Conservation (phyloP, 2,797 vertebrate genomes). For the Fistularia commersonii region DNA sequence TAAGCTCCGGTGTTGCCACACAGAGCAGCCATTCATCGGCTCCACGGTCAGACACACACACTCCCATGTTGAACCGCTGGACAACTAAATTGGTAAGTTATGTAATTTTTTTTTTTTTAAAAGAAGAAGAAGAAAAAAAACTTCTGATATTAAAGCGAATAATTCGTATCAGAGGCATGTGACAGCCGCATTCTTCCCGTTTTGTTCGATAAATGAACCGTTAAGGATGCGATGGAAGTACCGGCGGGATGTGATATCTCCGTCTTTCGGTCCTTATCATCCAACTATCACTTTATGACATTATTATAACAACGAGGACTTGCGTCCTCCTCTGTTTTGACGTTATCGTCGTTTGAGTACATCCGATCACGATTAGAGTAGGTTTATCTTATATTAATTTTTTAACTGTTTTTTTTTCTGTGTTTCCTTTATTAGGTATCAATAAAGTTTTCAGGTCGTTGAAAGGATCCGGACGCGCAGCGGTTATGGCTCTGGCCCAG, state of each 20-base stretch:
- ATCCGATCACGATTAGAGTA: too few species aligned
- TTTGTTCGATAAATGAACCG: not conserved
- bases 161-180: conserved; percentile 17
- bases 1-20: conserved; percentile 79
- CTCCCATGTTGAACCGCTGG: conserved; percentile 73
- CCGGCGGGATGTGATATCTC: conserved; percentile 4
- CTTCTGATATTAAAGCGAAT: conserved; percentile 16
- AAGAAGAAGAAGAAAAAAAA: conserved; percentile 12
- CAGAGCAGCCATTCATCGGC: conserved; percentile 83
- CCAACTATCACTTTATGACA: not conserved
- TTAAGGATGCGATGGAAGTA: too few species aligned
- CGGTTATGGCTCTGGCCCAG: conserved; percentile 47
- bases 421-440: conserved; percentile 48
- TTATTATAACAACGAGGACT: too few species aligned
- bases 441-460: conserved; percentile 28
- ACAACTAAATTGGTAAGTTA: conserved; percentile 70
- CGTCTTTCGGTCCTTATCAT: not conserved
- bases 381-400: not conserved
- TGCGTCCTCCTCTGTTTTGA: too few species aligned
- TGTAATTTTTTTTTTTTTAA: conserved; percentile 51
- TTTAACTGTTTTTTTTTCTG: conserved; percentile 5
- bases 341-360: too few species aligned
- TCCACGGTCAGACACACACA: conserved; percentile 73
- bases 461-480: conserved; percentile 47
- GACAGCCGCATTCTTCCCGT: not conserved